Evolutionary conservation across 1,140 invertebrate genomes (phyloP), one percentile per base, ranked within the genome.

Genomic region (Gryon sp.): DNA sequence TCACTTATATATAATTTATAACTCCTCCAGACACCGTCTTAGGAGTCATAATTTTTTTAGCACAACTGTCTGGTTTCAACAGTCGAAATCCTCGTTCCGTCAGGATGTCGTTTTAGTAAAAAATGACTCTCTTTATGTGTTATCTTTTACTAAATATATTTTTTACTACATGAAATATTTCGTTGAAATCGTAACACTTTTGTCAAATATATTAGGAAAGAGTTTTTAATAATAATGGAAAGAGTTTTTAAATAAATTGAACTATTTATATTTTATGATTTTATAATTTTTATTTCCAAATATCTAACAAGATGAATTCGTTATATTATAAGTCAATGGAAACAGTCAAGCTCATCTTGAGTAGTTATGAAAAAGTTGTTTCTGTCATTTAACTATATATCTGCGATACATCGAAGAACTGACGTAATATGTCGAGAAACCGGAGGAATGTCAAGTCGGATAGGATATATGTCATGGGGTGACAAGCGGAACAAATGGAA

Each of bases 401-500:
- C 20, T 41, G 43, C 43, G 57, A 57, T 65, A 28, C 41, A 74
- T 65, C 69, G 69, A 78, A 74, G 76, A 74, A 84, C 80, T 78
- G 81, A 80, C 79, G 80, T 82, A 80, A 83, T 81, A 79, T 76
- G 82, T 79, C 80, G 76, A 63, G 80, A 81, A 81, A 81, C 79
- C 77, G 78, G 76, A 73, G 75, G 72, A 77, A 79, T 73, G 82
- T 80, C 82, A 81, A 79, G 82, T 72, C 79, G 78, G 81, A 84
- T 84, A 72, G 85, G 82, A 87, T 86, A 84, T 87, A 82, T 81
- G 85, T 89, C 87, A 88, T 81, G 80, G 79, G 81, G 69, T 84
- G 86, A 88, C 86, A 88, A 81, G 83, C 86, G 87, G 87, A 88
- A 88, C 87, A 88, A 89, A 89, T 89, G 85, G 87, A 89, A 89